Evolutionary conservation across 2,113 vertebrate genomes (phyloP), one percentile per base, ranked within the genome.

Genomic region (Cettia cetti): DNA sequence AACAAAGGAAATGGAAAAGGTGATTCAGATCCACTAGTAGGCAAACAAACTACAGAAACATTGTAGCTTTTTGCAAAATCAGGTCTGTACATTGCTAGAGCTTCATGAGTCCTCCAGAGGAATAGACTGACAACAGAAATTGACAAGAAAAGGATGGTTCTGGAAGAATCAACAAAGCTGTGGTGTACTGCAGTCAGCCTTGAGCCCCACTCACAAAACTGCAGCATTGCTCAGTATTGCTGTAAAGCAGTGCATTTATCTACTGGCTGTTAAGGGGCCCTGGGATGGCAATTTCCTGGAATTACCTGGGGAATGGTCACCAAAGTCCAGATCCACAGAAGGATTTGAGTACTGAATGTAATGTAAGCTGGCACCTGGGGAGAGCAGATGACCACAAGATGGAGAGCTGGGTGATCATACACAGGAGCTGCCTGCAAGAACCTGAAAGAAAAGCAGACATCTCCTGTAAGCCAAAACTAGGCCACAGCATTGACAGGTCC

Each of bases 21-120:
- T 56, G 37, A 81, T 69, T 78, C 47, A 53, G 45, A 61, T 28
- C 5, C 82, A 24, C 14, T 35, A 50, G n/a, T 37, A 82, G 50
- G 50, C 35, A 66, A 84, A 81, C 40, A 76, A 85, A 35, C 31
- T 39, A 40, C 20, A 70, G 21, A 30, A 84, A 30, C 30, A 70
- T 31, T 45, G 53, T 2, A 75, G 71, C 5, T 40, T 89, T 79
- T 76, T 42, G 24, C 39, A 89, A 59, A 49, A 57, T 17, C 22
- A 44, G 21, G 37, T 33, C 42, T 5, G 2, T 35, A 37, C 12
- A 8, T 11, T 44, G 21, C 30, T 44, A 49, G 52, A 79, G n/a
- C 24, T 70, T 37, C 66, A n/a, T 0, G 0, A 78, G n/a, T 15
- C 16, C 45, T 78, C 42, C 37, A 61, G 45, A 66, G 45, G 16